phyloP scores from a whole-genome alignment of 1,140 invertebrate genomes.

The Archivesica marissinica region DNA sequence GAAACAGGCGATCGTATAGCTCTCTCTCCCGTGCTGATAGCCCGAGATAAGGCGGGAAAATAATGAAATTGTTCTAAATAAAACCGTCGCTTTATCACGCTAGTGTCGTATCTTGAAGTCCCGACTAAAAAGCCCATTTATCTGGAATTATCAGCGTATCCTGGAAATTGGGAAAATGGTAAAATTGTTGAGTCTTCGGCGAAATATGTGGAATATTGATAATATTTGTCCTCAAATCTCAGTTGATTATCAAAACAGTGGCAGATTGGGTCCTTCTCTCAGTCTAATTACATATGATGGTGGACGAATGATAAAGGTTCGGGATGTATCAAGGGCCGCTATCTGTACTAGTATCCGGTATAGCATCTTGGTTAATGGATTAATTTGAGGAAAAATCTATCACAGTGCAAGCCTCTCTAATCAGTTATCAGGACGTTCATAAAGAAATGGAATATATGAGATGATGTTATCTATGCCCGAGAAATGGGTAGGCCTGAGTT shows the following conservation, averaged over 20 bases:
- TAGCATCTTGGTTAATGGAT: slow-evolving; percentile 63
- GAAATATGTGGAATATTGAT: slow-evolving; percentile 53
- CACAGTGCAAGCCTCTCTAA: slow-evolving; percentile 56
- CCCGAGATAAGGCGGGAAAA: slow-evolving; percentile 48
- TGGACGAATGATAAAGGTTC: slow-evolving; percentile 31
- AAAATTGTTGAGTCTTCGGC: slow-evolving; percentile 45
- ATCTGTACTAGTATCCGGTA: slow-evolving; percentile 43
- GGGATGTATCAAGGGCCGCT: slow-evolving; percentile 40
- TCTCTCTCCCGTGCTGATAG: slow-evolving; percentile 38
- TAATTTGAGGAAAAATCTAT: slow-evolving; percentile 64
- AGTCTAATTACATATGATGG: slow-evolving; percentile 62
- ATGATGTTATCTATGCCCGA: slow-evolving; percentile 45
- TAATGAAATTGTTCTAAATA: slow-evolving; percentile 63
- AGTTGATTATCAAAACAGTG: slow-evolving; percentile 38
- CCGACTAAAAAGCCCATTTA: slow-evolving; percentile 60
- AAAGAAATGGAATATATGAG: slow-evolving; percentile 61
- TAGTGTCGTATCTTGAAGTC: slow-evolving; percentile 43
- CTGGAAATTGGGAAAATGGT: slow-evolving; percentile 58
- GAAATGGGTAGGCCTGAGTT: slow-evolving; percentile 54
- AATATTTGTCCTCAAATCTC: slow-evolving; percentile 39
- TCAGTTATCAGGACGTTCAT: slow-evolving; percentile 62
- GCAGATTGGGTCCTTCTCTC: slow-evolving; percentile 40
- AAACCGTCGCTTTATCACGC: slow-evolving; percentile 62
- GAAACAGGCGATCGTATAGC: slow-evolving; percentile 17
- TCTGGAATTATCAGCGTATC: slow-evolving; percentile 53